Percentiles rank a stretch among this genome's conserved stretches.
These are phyloP conservation scores for Latheticus oryzae DNA, from an alignment of 2,888 invertebrate genomes.

Conservation along the genomic window DNA sequence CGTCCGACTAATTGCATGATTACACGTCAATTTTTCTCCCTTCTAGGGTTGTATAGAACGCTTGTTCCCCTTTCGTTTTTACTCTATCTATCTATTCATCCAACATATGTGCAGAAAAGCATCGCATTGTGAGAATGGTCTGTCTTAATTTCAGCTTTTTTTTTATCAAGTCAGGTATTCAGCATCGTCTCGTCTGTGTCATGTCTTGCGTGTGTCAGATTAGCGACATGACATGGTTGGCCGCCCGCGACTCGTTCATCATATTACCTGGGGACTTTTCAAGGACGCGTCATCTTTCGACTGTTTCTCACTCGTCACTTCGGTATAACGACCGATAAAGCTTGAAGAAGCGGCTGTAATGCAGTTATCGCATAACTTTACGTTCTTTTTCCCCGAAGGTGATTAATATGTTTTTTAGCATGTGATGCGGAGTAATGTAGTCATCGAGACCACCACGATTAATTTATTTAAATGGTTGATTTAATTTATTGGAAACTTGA, in stretches of 20 bases:
- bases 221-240: conserved; percentile 60
- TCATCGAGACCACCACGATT: not conserved
- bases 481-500: not conserved
- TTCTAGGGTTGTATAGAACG: conserved; percentile 13
- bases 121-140: conserved; percentile 37
- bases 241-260: conserved; percentile 61
- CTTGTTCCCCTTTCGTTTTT: not conserved
- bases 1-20: conserved; percentile 2
- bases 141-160: conserved; percentile 37
- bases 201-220: conserved; percentile 60
- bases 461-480: conserved; percentile 10
- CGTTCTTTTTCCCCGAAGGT: conserved; percentile 7
- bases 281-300: conserved; percentile 53
- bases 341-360: conserved; percentile 9
- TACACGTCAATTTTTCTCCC: conserved; percentile 9
- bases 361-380: conserved; percentile 5
- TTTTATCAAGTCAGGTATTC: conserved; percentile 32
- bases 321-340: conserved; percentile 32
- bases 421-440: conserved; percentile 1
- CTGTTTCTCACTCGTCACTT: conserved; percentile 45
- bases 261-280: conserved; percentile 58
- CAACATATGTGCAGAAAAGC: conserved; percentile 5
- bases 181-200: conserved; percentile 53
- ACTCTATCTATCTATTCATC: too few species aligned
- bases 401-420: conserved; percentile 9